Evolutionary conservation across 2,888 invertebrate species (phyloP), one percentile per base, ranked within the genome.

Genomic region (Noctua pronuba): DNA sequence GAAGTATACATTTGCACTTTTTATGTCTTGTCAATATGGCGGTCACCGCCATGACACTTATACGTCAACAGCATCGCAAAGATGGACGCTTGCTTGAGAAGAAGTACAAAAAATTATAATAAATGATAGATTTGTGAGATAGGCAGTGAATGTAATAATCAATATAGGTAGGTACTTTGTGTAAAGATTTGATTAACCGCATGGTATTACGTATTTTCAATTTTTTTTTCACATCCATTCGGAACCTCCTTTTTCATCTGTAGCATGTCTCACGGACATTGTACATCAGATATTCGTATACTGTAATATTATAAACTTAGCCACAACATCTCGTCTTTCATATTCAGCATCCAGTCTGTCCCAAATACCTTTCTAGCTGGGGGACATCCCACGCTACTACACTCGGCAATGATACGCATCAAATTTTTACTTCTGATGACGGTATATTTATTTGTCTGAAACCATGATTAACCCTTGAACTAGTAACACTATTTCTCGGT

Each of bases 401-500:
- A n/a, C 13, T 55, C 55, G 13, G 2, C 10, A 0, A 52, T 55
- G 24, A 8, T 52, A 52, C 52, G 6, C 35, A 4, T 35, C 62
- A 1, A 2, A 62, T 21, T 13, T 49, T 3, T n/a, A 10, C 28
- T 60, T 24, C 16, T 16, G 16, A 24, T 18, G 21, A 18, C 2
- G 35, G 70, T n/a, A 1, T 41, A 8, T 41, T 7, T 38, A 11
- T 38, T 38, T 46, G 21, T 31, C 49, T 16, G 2, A 44, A 18
- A 31, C 4, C 1, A 35, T 82, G n/a, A 60, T 60, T 18, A 70
- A 41, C 58, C 84, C 75, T 73, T 83, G 80, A 70, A 10, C 83
- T 73, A 80, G 28, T 84, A 52, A 75, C 83, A 84, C 58, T 41
- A 46, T 73, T 79, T 67, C 31, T 58, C 70, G 69, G 77, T 77